Evolutionary conservation across 64 coral and sea anemone genomes (phyloP).

Genomic region (Montipora foliosa): DNA sequence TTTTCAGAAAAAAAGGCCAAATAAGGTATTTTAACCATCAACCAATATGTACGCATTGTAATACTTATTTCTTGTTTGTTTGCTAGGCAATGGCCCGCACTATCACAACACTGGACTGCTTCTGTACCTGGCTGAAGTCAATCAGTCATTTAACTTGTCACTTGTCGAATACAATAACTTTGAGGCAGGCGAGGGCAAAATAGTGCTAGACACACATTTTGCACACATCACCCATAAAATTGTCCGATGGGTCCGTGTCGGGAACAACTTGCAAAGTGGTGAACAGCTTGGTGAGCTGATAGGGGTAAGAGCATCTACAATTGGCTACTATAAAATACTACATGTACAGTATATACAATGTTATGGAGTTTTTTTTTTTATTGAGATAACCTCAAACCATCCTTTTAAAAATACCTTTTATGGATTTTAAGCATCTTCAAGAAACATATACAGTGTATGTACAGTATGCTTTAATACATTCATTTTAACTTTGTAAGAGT

Average conservation of each 20-base stretch:
- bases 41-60: not conserved
- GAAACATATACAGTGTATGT: not conserved
- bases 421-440: not conserved
- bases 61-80: not conserved
- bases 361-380: not conserved
- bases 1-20: not conserved
- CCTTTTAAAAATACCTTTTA: not conserved
- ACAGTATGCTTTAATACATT: not conserved
- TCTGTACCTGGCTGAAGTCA: conserved; percentile 14
- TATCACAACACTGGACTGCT: conserved; percentile 9
- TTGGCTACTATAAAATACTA: not conserved
- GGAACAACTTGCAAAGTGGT: conserved; percentile 33
- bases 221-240: conserved; percentile 44
- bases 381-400: not conserved
- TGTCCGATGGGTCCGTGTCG: conserved; percentile 10
- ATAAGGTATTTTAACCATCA: not conserved
- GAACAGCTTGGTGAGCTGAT: not conserved
- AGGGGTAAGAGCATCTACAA: conserved; percentile 3
- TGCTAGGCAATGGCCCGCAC: not conserved
- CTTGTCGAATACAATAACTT: conserved; percentile 36
- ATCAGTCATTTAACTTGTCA: not conserved
- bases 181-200: conserved; percentile 19
- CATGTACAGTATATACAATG: not conserved
- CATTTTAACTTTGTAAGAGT: not conserved
- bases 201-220: not conserved